Conservation (phyloP, 2,888 invertebrate genomes). For the Asteroscopus sphinx region DNA sequence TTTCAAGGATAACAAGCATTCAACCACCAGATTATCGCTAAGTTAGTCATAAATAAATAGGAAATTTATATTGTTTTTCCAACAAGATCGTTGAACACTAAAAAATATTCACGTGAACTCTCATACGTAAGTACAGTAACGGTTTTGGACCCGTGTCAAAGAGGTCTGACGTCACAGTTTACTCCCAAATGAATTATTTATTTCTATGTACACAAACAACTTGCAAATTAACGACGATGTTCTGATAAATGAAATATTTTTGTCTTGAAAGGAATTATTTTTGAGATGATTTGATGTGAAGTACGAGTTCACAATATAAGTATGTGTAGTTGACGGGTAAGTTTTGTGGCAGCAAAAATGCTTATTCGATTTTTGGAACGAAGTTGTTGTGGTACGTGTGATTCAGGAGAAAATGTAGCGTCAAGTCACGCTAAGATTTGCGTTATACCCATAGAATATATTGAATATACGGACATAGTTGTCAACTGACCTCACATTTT, state of each 20-base stretch:
- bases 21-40: too few species aligned
- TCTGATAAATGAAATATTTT: conserved; percentile 21
- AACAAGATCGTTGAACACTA: conserved; percentile 1
- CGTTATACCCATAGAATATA: too few species aligned
- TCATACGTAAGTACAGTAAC: conserved; percentile 38
- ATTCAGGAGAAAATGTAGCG: too few species aligned
- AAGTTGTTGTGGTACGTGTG: too few species aligned
- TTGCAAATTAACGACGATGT: conserved; percentile 23
- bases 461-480: too few species aligned
- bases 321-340: too few species aligned
- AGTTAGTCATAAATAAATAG: background rate
- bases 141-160: conserved; percentile 45
- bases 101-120: conserved; percentile 5
- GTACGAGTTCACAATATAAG: background rate
- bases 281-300: conserved; percentile 8
- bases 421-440: too few species aligned
- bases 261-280: conserved; percentile 13
- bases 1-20: too few species aligned
- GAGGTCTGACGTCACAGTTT: conserved; percentile 31
- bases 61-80: background rate
- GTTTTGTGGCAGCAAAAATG: too few species aligned
- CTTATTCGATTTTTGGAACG: too few species aligned
- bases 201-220: conserved; percentile 22
- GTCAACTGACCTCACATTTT: too few species aligned
- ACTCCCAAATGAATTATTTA: conserved; percentile 48